Evolutionary conservation across 2,113 vertebrate genomes (phyloP).

Genomic region (Vicugna pacos): DNA sequence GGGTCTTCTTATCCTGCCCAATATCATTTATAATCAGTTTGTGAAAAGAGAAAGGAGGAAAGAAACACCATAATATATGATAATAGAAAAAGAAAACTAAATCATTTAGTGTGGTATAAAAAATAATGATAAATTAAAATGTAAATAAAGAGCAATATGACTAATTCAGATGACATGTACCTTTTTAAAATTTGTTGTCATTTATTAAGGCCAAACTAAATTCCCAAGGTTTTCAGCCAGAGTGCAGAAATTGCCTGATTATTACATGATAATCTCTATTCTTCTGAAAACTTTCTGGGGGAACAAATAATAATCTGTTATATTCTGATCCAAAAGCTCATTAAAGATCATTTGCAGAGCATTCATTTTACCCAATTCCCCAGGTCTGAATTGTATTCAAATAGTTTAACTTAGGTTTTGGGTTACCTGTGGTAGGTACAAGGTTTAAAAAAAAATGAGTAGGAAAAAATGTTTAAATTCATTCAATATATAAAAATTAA

Average conservation of each 20-base stretch:
- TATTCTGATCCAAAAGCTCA: conserved; percentile 2
- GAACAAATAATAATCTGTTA: not conserved
- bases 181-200: not conserved
- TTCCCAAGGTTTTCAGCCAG: not conserved
- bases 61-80: not conserved
- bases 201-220: not conserved
- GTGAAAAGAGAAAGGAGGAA: not conserved
- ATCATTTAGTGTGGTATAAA: not conserved
- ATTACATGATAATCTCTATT: not conserved
- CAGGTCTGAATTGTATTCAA: not conserved
- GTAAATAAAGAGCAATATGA: not conserved
- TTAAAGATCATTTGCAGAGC: not conserved
- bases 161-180: not conserved
- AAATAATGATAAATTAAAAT: not conserved
- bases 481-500: not conserved
- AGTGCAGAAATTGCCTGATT: not conserved
- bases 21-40: conserved; percentile 21
- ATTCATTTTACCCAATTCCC: not conserved
- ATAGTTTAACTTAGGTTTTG: not conserved
- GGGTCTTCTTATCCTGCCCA: not conserved
- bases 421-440: not conserved
- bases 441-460: not conserved
- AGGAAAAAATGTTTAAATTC: not conserved
- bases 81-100: not conserved
- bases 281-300: not conserved